These are phyloP conservation scores for Hemithea aestivaria DNA, from an alignment of 2,888 invertebrate species.

Conservation along the genomic window DNA sequence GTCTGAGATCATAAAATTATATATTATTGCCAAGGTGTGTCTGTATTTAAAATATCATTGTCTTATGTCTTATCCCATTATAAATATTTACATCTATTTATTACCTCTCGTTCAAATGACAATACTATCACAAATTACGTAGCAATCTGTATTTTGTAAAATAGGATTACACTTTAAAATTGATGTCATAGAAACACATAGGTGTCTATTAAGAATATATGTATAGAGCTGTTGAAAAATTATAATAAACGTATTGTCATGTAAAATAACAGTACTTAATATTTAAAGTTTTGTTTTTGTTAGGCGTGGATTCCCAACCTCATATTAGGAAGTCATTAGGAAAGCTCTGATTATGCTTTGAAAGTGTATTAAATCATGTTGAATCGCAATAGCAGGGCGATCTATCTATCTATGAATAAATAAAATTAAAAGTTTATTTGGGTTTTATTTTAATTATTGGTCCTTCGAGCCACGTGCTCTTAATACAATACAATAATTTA, in stretches of 20 bases:
- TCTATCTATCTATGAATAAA: slow-evolving; percentile 53
- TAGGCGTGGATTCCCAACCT: slow-evolving; percentile 37
- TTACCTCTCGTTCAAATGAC: slow-evolving; percentile 60
- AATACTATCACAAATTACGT: slow-evolving; percentile 47
- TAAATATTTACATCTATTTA: slow-evolving; percentile 27
- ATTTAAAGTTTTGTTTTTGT: no score
- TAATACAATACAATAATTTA: neutral
- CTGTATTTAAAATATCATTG: no score
- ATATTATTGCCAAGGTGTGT: no score
- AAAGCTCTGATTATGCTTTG: slow-evolving; percentile 43
- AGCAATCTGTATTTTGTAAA: slow-evolving; percentile 14
- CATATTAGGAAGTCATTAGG: slow-evolving; percentile 4
- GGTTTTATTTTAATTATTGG: slow-evolving; percentile 37
- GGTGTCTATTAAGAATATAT: slow-evolving; percentile 44
- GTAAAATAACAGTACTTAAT: no score
- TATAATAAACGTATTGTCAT: no score
- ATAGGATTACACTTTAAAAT: neutral
- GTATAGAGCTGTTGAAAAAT: slow-evolving; percentile 48
- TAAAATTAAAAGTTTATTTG: slow-evolving; percentile 45
- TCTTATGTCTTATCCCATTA: slow-evolving; percentile 22
- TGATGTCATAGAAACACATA: slow-evolving; percentile 35
- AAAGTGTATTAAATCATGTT: slow-evolving; percentile 62
- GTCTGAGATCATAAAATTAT: no score
- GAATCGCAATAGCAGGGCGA: slow-evolving; percentile 56
- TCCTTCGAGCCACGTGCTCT: neutral